Conservation (phyloP, 2,113 vertebrate species). For the Theristicus caerulescens region DNA sequence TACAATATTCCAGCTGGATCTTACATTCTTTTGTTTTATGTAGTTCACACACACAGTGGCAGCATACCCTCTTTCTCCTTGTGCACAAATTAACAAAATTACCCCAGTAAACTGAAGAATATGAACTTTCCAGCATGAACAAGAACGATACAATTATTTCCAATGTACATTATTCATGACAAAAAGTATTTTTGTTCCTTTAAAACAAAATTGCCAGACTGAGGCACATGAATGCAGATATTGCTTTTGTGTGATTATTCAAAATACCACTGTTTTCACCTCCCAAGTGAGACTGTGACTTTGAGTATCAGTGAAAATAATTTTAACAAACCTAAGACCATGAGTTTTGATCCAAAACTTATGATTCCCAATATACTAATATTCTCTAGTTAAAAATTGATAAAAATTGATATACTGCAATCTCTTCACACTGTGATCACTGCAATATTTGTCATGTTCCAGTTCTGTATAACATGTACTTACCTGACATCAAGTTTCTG, state of each 20-base stretch:
- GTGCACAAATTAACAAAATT: background rate
- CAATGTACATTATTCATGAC: background rate
- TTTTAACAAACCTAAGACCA: background rate
- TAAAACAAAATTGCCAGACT: background rate
- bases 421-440: background rate
- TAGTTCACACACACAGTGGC: background rate
- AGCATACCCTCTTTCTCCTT: background rate
- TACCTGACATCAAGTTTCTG: slow-evolving; percentile 88
- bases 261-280: background rate
- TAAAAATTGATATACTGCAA: background rate
- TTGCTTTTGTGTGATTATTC: background rate
- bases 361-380: accelerated
- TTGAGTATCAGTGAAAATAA: background rate
- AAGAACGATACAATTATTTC: background rate
- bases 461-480: background rate
- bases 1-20: background rate
- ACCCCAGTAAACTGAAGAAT: background rate
- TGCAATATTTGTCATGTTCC: background rate
- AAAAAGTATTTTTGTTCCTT: background rate
- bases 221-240: background rate
- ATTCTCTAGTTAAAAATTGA: background rate
- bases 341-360: background rate
- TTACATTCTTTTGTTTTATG: background rate
- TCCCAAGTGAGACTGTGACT: background rate
- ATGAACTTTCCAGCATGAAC: background rate